phyloP scores from a whole-genome alignment of 2,113 vertebrate genomes.

The Anoplopoma fimbria region DNA sequence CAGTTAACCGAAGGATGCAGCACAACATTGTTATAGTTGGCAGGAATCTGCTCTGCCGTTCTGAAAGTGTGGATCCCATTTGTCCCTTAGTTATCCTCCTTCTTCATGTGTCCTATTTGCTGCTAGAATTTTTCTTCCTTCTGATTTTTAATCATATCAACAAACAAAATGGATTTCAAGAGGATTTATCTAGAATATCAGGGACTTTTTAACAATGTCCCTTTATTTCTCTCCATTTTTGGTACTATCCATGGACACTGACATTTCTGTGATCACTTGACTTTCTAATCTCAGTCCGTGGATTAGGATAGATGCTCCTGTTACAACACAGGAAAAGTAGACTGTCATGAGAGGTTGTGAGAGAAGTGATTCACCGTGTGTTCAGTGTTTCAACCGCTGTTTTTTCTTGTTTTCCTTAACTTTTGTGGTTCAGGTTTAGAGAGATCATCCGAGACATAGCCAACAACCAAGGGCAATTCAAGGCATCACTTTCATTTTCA shows the following conservation, averaged over 20 bases:
- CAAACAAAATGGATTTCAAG: not conserved
- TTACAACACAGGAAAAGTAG: not conserved
- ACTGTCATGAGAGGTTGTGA: not conserved
- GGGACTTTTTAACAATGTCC: not conserved
- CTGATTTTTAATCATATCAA: not conserved
- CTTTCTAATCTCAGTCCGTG: not conserved
- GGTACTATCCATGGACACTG: no score
- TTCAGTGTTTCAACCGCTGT: not conserved
- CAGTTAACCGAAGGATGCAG: slow-evolving; percentile 5
- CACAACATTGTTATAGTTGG: not conserved
- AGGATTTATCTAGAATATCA: not conserved
- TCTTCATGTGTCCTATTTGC: not conserved
- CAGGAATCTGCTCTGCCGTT: not conserved
- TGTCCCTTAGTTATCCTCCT: not conserved
- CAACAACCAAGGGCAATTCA: slow-evolving; percentile 19
- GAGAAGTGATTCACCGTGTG: not conserved
- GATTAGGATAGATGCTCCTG: not conserved
- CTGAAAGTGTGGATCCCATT: not conserved
- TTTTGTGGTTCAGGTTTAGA: slow-evolving; percentile 22
- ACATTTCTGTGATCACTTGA: not conserved
- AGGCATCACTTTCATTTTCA: slow-evolving; percentile 20
- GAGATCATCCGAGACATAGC: slow-evolving; percentile 34
- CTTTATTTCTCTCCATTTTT: not conserved
- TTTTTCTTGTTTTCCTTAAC: slow-evolving; percentile 10
- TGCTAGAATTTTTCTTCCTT: not conserved